Conservation (phyloP, 2,888 invertebrate genomes). For the Diaphora mendica region DNA sequence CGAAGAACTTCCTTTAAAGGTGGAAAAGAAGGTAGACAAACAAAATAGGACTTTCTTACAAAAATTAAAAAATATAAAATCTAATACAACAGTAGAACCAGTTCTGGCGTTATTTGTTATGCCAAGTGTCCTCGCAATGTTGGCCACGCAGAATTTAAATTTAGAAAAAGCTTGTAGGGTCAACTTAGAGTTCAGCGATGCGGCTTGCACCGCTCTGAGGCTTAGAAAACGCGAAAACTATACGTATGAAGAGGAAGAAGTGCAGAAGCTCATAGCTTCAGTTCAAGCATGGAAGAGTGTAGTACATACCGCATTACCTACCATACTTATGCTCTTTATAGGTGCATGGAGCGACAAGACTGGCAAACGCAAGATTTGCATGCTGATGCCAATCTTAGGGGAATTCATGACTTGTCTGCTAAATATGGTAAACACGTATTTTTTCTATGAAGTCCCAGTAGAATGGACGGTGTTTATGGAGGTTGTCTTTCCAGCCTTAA, state of each 20-base stretch:
- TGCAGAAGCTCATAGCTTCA: slow-evolving; percentile 86
- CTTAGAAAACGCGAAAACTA: slow-evolving; percentile 89
- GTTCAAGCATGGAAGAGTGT: slow-evolving; percentile 86
- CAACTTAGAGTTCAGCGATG: slow-evolving; percentile 89
- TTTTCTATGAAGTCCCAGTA: slow-evolving; percentile 83
- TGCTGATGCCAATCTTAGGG: slow-evolving; percentile 86
- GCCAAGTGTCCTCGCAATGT: slow-evolving; percentile 88
- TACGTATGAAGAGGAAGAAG: slow-evolving; percentile 88
- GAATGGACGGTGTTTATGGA: slow-evolving; percentile 85
- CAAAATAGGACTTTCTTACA: slow-evolving; percentile 72
- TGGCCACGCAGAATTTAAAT: slow-evolving; percentile 94
- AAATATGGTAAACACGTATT: slow-evolving; percentile 85
- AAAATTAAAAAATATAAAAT: slow-evolving; percentile 80
- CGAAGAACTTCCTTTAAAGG: slow-evolving; percentile 71
- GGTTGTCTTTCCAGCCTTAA: slow-evolving; percentile 81
- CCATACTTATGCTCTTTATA: slow-evolving; percentile 85
- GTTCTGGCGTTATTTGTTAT: slow-evolving; percentile 88
- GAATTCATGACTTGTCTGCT: slow-evolving; percentile 83
- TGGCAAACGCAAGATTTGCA: slow-evolving; percentile 86
- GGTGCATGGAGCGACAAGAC: slow-evolving; percentile 89
- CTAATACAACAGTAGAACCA: slow-evolving; percentile 89
- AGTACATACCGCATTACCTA: slow-evolving; percentile 84
- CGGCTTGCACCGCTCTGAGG: slow-evolving; percentile 90
- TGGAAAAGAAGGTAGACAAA: slow-evolving; percentile 59
- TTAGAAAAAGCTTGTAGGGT: slow-evolving; percentile 95